Evolutionary conservation across 2,113 vertebrate species (phyloP).

Genomic region (Daubentonia madagascariensis): DNA sequence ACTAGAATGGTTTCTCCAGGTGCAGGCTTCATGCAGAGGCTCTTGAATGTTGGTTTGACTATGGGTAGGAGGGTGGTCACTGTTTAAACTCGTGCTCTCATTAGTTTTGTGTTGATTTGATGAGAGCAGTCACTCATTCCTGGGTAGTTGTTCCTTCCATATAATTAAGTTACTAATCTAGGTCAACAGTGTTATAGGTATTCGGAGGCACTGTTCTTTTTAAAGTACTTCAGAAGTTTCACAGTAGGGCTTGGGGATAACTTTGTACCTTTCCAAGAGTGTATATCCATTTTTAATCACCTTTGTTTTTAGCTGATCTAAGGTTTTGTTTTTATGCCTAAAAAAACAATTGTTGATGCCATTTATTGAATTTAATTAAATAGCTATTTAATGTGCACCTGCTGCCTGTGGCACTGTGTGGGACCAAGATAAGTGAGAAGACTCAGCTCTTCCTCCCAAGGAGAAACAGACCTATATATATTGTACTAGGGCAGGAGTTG

Average conservation of each 20-base stretch:
- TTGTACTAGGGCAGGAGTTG: background rate
- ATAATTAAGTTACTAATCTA: background rate
- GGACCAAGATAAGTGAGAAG: too few species aligned
- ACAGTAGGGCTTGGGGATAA: background rate
- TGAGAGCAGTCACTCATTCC: background rate
- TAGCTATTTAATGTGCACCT: fast-evolving
- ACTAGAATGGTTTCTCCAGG: too few species aligned
- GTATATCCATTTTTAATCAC: background rate
- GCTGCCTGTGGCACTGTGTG: background rate
- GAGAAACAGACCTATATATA: too few species aligned
- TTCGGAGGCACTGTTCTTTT: background rate
- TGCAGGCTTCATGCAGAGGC: background rate
- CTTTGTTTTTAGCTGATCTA: background rate
- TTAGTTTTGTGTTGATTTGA: background rate
- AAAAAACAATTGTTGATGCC: background rate
- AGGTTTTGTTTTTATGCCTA: background rate
- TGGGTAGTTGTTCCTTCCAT: background rate
- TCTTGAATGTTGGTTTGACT: background rate
- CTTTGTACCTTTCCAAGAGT: background rate
- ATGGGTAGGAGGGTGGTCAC: background rate
- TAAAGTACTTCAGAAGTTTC: background rate
- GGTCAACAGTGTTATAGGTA: background rate
- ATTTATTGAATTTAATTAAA: background rate
- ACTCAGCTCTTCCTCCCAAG: background rate
- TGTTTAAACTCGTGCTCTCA: background rate